Evolutionary conservation across 2,797 vertebrate genomes (phyloP).

Genomic region (Cuculus canorus): DNA sequence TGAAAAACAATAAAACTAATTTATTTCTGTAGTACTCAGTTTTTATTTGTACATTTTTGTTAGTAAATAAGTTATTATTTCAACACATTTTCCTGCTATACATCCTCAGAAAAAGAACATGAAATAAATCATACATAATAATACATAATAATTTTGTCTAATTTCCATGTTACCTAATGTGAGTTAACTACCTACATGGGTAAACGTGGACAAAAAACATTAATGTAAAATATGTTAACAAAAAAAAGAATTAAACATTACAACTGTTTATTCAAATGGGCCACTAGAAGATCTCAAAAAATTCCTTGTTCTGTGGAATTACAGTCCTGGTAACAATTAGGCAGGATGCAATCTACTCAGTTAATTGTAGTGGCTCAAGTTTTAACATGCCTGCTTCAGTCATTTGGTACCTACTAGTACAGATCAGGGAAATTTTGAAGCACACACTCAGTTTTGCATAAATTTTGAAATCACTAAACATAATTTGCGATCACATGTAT

Average conservation of each 20-base stretch:
- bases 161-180: background rate
- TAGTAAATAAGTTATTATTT: background rate
- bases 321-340: background rate
- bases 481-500: background rate
- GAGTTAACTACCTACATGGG: background rate
- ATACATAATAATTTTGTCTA: background rate
- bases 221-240: background rate
- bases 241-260: background rate
- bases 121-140: background rate
- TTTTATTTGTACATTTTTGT: background rate
- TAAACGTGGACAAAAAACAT: background rate
- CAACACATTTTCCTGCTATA: background rate
- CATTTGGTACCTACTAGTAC: background rate
- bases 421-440: background rate
- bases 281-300: background rate
- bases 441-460: background rate
- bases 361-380: background rate
- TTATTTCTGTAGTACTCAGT: background rate
- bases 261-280: background rate
- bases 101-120: background rate
- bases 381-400: background rate
- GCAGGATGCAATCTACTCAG: background rate
- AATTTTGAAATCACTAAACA: background rate
- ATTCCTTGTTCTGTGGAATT: background rate
- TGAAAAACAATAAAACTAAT: background rate